Base-by-base conservation (phyloP, 1,140 invertebrate genomes). In the Paralvinella palmiformis region DNA sequence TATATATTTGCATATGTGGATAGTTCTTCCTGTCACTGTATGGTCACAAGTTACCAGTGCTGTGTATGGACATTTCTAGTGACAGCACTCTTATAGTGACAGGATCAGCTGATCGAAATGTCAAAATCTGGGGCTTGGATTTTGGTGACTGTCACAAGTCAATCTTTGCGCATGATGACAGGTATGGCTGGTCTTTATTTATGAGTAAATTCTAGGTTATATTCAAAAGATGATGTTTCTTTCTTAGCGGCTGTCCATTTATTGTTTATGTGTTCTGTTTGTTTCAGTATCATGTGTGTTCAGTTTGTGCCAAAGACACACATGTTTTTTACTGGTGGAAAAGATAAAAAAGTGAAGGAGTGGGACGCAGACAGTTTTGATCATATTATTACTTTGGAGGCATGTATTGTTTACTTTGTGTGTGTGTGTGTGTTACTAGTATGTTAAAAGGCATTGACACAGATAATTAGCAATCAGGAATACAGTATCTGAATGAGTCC, bases 71-170 rank as follows among this genome's bases (percentile, higher is more conserved):
- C 76, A 96, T 99, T 68, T 94, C 91, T 1, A 89, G 88, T 69
- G 96, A 99, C 81, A 92, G 88, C 0, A 86, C 86, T 1, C 73
- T 99, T 1, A 89, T 99, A 64, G 91, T 87, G 1, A 97, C 96
- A 0, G 96, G 95, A 27, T 96, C 94, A 20, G 89, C 89, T 0
- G 97, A 99, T 82, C 85, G 94, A 24, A 96, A 94, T 79, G 86
- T 98, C 3, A 96, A 98, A 84, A 90, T 99, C 66, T 99, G 96
- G 96, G 95, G 96, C 50, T 85, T 99, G 76, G 94, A 98, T 80
- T 99, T 97, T 82, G 97, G 96, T 22, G 95, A 99, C 80, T 98
- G 94, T 72, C 82, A 83, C 66, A 83, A 81, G 64, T 86, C 83
- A 52, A 79, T 86, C 63, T 86, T 85, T 81, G 94, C 94, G 1